A percentile compares a stretch with the other conserved stretches of the same genome.
Evolutionary conservation across 2,888 invertebrate genomes (phyloP).

Genomic region (Cheilosia variabilis): DNA sequence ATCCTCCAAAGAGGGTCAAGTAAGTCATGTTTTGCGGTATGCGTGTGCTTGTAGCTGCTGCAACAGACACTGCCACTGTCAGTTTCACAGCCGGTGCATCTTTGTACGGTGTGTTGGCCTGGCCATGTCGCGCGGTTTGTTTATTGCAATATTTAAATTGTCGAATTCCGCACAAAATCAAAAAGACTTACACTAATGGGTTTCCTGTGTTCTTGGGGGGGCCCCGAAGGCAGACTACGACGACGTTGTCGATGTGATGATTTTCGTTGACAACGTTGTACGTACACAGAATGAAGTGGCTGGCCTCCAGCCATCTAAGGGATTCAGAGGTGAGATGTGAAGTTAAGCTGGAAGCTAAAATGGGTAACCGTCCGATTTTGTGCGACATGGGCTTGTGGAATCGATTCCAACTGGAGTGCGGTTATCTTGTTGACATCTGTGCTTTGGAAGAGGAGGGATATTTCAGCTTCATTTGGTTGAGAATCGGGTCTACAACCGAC

Average conservation of each 20-base stretch:
- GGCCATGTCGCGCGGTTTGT: conserved; percentile 69
- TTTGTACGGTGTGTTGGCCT: conserved; percentile 59
- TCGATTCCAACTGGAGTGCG: background rate
- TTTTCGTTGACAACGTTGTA: conserved; percentile 63
- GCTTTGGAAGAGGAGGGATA: too few relatives aligned
- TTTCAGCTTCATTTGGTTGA: too few relatives aligned
- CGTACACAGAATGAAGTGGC: conserved; percentile 28
- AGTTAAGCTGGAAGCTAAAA: conserved; percentile 41
- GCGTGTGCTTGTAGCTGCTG: conserved; percentile 68
- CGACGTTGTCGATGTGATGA: conserved; percentile 65
- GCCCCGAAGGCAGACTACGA: conserved; percentile 47
- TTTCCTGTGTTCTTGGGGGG: conserved; percentile 74
- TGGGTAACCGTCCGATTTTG: conserved; percentile 13
- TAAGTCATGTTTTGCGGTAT: conserved; percentile 74
- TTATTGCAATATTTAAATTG: conserved; percentile 75
- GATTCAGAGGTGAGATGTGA: conserved; percentile 56
- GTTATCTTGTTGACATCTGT: too few relatives aligned
- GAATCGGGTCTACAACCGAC: too few relatives aligned
- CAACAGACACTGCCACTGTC: conserved; percentile 69
- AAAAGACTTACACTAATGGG: conserved; percentile 73
- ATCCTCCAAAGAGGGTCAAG: conserved; percentile 49
- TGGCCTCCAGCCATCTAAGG: conserved; percentile 60
- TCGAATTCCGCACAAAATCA: conserved; percentile 69
- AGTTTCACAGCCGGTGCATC: conserved; percentile 69
- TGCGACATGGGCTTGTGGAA: conserved; percentile 31